Conservation (phyloP, 2,888 invertebrate genomes). For the Syrphus vitripennis region DNA sequence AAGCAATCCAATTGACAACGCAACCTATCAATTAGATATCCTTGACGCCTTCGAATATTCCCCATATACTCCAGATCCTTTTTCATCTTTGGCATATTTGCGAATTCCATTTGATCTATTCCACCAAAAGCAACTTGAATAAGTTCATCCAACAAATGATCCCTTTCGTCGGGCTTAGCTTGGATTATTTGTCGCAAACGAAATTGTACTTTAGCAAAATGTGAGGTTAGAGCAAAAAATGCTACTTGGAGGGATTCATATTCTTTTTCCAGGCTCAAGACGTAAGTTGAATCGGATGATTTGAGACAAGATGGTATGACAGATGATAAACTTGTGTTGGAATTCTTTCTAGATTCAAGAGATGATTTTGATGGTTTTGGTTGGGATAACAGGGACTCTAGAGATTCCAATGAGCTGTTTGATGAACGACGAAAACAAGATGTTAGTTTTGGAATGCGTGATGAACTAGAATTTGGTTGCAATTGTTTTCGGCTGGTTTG, state of each 20-base stretch:
- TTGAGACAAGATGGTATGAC: neutral
- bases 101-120: constrained; percentile 49
- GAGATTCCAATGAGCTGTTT: neutral
- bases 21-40: constrained; percentile 72
- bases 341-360: neutral
- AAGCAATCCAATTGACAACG: constrained; percentile 72
- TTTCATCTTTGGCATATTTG: constrained; percentile 72
- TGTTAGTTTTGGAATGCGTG: neutral
- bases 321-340: neutral
- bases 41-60: constrained; percentile 73
- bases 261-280: constrained; percentile 74
- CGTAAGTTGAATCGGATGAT: constrained; percentile 72
- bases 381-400: neutral
- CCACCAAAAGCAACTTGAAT: constrained; percentile 72
- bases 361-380: neutral
- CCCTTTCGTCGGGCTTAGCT: constrained; percentile 72
- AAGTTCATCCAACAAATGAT: constrained; percentile 74
- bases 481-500: neutral
- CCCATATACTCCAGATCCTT: constrained; percentile 73
- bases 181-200: constrained; percentile 75
- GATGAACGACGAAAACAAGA: neutral
- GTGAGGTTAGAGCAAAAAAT: constrained; percentile 75
- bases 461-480: neutral
- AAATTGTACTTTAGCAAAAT: constrained; percentile 77
- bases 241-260: constrained; percentile 75